Conservation (phyloP, 1,140 invertebrate species). For the Apolygus lucorum region DNA sequence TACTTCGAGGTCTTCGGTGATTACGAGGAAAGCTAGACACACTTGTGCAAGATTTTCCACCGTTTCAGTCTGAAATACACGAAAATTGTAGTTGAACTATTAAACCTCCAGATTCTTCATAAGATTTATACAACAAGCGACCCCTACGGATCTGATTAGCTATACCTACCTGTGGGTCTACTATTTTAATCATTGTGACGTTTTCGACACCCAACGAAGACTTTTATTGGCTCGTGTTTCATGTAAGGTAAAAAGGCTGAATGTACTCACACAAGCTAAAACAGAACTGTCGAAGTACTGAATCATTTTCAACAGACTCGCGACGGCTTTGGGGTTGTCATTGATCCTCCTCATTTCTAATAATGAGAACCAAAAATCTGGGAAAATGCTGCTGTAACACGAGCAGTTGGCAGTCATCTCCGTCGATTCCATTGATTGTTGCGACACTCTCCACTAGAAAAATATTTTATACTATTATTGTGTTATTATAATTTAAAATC, state of each 20-base stretch:
- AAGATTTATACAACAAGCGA: no score
- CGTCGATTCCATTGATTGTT: neutral
- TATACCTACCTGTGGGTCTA: no score
- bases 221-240: no score
- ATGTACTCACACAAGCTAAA: neutral
- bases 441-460: neutral
- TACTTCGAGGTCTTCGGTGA: neutral
- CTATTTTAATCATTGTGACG: no score
- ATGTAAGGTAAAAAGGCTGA: no score
- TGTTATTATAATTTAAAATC: no score
- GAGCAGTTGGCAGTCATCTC: neutral
- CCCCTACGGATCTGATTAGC: no score
- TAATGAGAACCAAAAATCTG: neutral
- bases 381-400: neutral
- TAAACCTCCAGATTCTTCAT: no score
- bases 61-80: neutral
- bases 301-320: slow-evolving; percentile 2
- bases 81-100: no score
- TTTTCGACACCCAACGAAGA: no score
- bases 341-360: neutral
- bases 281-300: neutral
- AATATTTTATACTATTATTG: no score
- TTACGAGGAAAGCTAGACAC: neutral
- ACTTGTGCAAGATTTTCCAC: neutral
- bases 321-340: neutral